phyloP scores from a whole-genome alignment of 2,113 vertebrate species.

The Telmatochromis bifrenatus region DNA sequence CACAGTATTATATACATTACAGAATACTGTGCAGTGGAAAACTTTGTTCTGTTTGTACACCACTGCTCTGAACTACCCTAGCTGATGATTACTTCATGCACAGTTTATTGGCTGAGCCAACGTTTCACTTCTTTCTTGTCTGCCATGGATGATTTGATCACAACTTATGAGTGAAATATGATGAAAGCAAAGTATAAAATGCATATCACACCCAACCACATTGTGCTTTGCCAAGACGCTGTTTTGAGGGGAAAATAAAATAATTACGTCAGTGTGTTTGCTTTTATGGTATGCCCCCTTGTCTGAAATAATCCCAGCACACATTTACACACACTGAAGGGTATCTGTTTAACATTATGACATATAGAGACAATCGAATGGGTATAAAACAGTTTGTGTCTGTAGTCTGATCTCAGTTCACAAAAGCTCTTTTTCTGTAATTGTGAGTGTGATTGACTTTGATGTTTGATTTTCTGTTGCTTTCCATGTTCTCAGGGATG shows the following conservation, averaged over 20 bases:
- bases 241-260: constrained; percentile 12
- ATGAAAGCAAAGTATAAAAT: constrained; percentile 35
- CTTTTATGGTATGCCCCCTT: constrained; percentile 19
- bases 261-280: constrained; percentile 32
- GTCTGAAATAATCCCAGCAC: constrained; percentile 20
- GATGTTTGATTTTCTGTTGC: constrained; percentile 22
- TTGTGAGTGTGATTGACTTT: not conserved
- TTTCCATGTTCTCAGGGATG: constrained; percentile 70
- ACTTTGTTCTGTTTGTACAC: not conserved
- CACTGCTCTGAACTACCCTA: not conserved
- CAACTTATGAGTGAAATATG: constrained; percentile 6
- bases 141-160: constrained; percentile 3
- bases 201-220: constrained; percentile 9
- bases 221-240: constrained; percentile 17
- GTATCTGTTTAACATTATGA: constrained; percentile 41
- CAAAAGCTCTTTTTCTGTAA: not conserved
- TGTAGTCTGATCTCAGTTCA: not conserved
- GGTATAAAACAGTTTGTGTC: not conserved
- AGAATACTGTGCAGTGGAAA: not conserved
- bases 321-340: not conserved
- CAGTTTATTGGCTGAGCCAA: not conserved
- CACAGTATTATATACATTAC: not conserved
- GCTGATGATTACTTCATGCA: not conserved
- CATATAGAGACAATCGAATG: not conserved
- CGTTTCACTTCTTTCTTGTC: not conserved